Evolutionary conservation across 2,113 vertebrate genomes (phyloP), one percentile per base, ranked within the genome.

Genomic region (Xyliphius kryptos): DNA sequence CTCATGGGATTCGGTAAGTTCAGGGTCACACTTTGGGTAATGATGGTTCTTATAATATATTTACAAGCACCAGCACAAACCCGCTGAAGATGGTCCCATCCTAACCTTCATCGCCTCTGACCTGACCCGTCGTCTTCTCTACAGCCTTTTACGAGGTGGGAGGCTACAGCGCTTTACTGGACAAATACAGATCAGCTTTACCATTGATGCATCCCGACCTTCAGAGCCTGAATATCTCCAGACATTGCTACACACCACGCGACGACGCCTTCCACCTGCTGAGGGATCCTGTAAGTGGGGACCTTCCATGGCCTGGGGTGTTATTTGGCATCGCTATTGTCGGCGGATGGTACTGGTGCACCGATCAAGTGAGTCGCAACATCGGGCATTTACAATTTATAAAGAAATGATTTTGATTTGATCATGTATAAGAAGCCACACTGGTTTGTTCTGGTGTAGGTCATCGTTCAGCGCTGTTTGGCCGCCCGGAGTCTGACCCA

Each of bases 301-400:
- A 95, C 76, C 82, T 95, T 50, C 92, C 92, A 2, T 95, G 91
- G 92, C 91, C 92, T 0, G 91, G 90, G 0, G 78, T 95, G 13
- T 53, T 94, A 6, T 71, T 95, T 53, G 92, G 92, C 6, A 89
- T 92, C 5, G 87, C 89, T 19, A 87, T 95, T n/a, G 77, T 91
- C 21, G 90, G 90, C 0, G 73, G 87, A 71, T 94, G 92, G 91
- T 95, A 93, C 79, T 93, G 91, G 92, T 95, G 92, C 67, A 88
- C 88, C 0, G 92, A 95, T 69, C 92, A 95, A 89, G 92, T 90
- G n/a, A 52, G 40, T 15, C 10, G n/a, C 15, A n/a, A n/a, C n/a
- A n/a, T n/a, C n/a, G n/a, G n/a, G n/a, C n/a, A n/a, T n/a, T n/a
- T n/a, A n/a, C n/a, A n/a, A n/a, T n/a, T n/a, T n/a, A n/a, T n/a